Base-by-base conservation (phyloP, 1,140 invertebrate species). In the Sitobion miscanthi region DNA sequence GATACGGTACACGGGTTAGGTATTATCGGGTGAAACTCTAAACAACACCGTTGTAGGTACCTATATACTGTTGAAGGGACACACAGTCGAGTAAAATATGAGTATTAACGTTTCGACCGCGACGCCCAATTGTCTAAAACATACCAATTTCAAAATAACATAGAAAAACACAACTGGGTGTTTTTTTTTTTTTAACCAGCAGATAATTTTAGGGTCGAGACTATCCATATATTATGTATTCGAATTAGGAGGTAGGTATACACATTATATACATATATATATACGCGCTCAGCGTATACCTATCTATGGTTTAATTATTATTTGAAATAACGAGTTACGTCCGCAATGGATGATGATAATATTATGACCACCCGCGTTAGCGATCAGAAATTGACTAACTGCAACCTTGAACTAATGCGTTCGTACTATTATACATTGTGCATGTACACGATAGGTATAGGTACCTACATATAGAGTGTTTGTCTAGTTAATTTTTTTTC, bases 281-380 rank as follows among this genome's bases (percentile, higher is more conserved):
- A 52, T 54, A 49, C 2, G 20, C 9, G 21, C 52, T 9, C n/a
- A 6, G 11, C 1, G 47, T 35, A 35, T 89, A 35, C 77, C n/a
- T 5, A 83, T 20, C n/a, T 38, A 38, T 83, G 35, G 88, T 89
- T 89, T 89, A 89, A 89, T 92, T 49, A 92, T 49, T 91, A 90
- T 92, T 92, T 47, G 42, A 45, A 91, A 92, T 92, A 92, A 92
- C 91, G 47, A 92, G 91, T 92, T 83, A 52, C 69, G 90, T 69
- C 90, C 90, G 25, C 57, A 47, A 90, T 11, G 45, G 45, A 91
- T 35, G 11, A 38, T 52, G 11, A 52, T 52, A 52, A 52, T 52
- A 52, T 52, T 52, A 52, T 92, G 91, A 92, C 91, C 91, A 92
- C 91, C 91, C 91, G 91, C 91, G 91, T 92, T 85, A 52, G 69